Conservation (phyloP, 2,113 vertebrate species). For the Caranx melampygus region DNA sequence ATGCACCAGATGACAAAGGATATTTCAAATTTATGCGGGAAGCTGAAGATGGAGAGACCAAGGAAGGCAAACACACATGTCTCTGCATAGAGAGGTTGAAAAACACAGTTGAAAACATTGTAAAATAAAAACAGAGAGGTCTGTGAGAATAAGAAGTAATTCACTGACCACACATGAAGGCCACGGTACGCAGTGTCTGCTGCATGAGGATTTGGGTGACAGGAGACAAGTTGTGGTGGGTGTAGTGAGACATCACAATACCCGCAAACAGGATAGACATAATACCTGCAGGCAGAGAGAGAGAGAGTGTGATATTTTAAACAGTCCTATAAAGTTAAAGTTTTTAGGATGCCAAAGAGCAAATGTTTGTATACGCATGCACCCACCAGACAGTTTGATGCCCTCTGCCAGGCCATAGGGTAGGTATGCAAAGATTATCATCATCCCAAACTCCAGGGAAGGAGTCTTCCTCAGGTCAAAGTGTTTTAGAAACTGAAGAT, state of each 20-base stretch:
- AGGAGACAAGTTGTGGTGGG: conserved; percentile 97
- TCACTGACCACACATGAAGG: conserved; percentile 96
- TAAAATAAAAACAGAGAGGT: neutral
- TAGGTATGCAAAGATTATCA: conserved; percentile 99
- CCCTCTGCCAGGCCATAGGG: conserved; percentile 97
- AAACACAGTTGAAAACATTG: conserved; percentile 16
- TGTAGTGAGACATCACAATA: conserved; percentile 99
- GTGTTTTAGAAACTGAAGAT: conserved; percentile 89
- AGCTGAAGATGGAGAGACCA: conserved; percentile 98
- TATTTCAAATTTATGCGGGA: conserved; percentile 98
- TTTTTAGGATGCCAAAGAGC: neutral
- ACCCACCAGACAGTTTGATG: conserved; percentile 94
- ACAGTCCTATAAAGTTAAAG: neutral
- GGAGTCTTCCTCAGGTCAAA: conserved; percentile 97
- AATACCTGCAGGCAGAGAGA: conserved; percentile 86
- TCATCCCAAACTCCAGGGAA: conserved; percentile 98
- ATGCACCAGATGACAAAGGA: conserved; percentile 99
- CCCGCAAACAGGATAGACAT: conserved; percentile 99
- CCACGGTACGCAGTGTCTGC: conserved; percentile 95
- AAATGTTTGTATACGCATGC: neutral
- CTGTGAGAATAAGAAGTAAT: conserved; percentile 25
- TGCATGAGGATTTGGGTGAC: conserved; percentile 99
- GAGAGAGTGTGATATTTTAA: neutral
- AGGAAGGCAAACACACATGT: conserved; percentile 99
- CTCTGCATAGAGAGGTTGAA: conserved; percentile 84